These are phyloP conservation scores for Stigmatopora argus DNA, from an alignment of 2,113 vertebrate genomes.

Conservation along the genomic window DNA sequence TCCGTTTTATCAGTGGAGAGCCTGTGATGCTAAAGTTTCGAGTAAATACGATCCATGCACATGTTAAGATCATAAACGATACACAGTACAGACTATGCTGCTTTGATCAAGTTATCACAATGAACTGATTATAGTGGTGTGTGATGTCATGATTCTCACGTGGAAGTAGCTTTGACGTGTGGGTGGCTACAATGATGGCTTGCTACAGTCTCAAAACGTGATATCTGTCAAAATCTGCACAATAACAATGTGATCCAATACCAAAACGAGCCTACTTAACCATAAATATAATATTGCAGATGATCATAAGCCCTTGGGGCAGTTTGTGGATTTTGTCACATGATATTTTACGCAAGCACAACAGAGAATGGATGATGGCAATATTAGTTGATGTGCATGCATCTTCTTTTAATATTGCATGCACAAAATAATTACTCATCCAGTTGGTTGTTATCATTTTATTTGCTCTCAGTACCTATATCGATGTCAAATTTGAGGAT, in stretches of 20 bases:
- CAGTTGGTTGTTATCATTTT: no score
- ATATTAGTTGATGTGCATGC: no score
- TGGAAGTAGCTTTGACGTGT: neutral
- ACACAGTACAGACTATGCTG: no score
- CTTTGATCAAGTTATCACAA: neutral
- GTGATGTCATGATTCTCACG: neutral
- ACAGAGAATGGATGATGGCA: no score
- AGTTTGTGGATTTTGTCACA: neutral
- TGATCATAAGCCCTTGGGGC: neutral
- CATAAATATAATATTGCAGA: neutral
- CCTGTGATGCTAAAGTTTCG: neutral
- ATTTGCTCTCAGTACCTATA: no score
- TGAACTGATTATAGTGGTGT: neutral
- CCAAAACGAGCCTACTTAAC: neutral
- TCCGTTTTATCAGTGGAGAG: neutral
- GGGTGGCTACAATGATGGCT: constrained; percentile 3
- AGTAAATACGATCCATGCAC: neutral
- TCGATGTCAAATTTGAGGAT: no score
- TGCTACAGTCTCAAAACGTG: constrained; percentile 8
- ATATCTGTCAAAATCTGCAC: neutral
- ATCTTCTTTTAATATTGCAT: no score
- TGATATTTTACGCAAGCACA: neutral
- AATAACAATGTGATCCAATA: neutral
- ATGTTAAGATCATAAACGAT: neutral
- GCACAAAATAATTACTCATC: no score